Evolutionary conservation across 2,888 invertebrate genomes (phyloP).

Genomic region (Leptodirus hochenwartii): DNA sequence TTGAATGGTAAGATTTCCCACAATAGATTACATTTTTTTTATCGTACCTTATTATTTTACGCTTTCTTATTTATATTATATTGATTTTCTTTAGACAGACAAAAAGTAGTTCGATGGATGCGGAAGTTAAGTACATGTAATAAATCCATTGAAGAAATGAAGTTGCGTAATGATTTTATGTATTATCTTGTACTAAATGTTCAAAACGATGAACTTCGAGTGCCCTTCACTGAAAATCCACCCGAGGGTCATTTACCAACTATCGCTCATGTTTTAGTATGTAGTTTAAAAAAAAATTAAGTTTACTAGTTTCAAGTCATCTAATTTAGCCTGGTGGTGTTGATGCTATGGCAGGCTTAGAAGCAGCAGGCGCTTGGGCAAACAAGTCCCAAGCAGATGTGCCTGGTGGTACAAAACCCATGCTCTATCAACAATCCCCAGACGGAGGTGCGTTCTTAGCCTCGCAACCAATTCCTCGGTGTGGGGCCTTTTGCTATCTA

Average conservation of each 20-base stretch:
- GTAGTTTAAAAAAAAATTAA: conserved; percentile 5
- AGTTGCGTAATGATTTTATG: conserved; percentile 34
- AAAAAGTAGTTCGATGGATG: conserved; percentile 30
- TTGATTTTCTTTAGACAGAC: conserved; percentile 27
- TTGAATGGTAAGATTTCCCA: conserved; percentile 16
- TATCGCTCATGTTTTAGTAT: conserved; percentile 28
- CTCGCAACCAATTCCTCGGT: conserved; percentile 35
- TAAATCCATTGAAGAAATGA: conserved; percentile 30
- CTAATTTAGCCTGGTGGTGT: conserved; percentile 23
- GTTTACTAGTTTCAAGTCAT: conserved; percentile 1
- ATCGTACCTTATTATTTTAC: not conserved
- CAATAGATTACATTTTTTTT: not conserved
- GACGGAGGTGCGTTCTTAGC: conserved; percentile 38
- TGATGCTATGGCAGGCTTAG: conserved; percentile 13
- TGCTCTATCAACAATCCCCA: conserved; percentile 32
- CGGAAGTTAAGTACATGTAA: conserved; percentile 29
- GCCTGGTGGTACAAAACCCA: conserved; percentile 19
- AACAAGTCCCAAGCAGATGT: conserved; percentile 10
- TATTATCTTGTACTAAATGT: conserved; percentile 31
- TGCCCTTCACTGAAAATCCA: conserved; percentile 32
- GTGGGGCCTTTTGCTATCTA: conserved; percentile 38
- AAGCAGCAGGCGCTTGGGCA: conserved; percentile 15
- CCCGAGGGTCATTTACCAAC: conserved; percentile 27
- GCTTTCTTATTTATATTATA: not conserved
- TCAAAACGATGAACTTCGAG: conserved; percentile 27